phyloP scores from a whole-genome alignment of 2,113 vertebrate species.

The Cinclus mexicanus region DNA sequence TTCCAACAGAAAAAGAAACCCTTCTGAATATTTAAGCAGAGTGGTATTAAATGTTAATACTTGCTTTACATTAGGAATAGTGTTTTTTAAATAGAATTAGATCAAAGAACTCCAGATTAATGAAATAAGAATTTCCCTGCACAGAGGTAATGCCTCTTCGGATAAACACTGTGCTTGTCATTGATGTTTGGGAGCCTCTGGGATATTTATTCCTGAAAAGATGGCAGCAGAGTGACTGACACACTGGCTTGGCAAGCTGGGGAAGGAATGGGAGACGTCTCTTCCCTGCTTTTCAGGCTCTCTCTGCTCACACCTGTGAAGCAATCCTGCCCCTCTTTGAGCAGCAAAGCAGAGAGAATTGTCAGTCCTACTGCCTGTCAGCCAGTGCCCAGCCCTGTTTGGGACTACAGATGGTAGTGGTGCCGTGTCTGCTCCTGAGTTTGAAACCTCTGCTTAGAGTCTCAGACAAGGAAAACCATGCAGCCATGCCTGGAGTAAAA shows the following conservation, averaged over 20 bases:
- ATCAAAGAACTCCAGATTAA: neutral
- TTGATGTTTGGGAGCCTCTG: neutral
- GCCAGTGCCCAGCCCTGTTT: neutral
- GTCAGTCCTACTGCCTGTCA: neutral
- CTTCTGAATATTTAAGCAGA: constrained; percentile 7
- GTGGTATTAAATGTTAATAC: constrained; percentile 15
- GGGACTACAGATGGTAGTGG: neutral
- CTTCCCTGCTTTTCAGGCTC: neutral
- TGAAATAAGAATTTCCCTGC: neutral
- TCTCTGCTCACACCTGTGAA: neutral
- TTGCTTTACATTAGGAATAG: neutral
- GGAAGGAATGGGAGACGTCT: neutral
- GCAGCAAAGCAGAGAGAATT: neutral
- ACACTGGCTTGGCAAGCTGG: neutral
- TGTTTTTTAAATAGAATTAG: constrained; percentile 14
- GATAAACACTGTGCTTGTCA: neutral
- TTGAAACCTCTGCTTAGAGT: neutral
- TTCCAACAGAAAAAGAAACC: neutral
- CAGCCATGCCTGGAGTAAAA: neutral
- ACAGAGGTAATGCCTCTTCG: neutral
- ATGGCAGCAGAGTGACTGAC: neutral
- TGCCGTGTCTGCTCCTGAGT: neutral
- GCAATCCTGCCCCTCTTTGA: neutral
- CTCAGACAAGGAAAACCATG: neutral
- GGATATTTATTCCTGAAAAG: neutral